These are phyloP conservation scores for Trachymyrmex cornetzi DNA, from an alignment of 1,140 invertebrate species.

Conservation along the genomic window DNA sequence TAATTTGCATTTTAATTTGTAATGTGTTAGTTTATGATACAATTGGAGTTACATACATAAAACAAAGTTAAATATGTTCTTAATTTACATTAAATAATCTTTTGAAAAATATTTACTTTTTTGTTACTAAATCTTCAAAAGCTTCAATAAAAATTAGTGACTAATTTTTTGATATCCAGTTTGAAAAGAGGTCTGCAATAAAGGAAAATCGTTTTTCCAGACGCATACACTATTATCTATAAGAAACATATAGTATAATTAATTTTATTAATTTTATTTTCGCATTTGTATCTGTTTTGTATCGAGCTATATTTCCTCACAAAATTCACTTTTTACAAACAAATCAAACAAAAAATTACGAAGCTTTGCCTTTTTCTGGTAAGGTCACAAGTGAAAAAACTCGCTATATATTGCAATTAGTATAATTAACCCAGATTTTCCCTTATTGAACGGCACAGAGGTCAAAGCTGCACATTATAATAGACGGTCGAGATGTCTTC, in stretches of 20 bases:
- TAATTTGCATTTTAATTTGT: conserved; percentile 1
- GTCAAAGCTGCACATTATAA: conserved; percentile 68
- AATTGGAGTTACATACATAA: not conserved
- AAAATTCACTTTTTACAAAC: conserved; percentile 29
- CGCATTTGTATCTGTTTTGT: not conserved
- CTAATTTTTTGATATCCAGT: not conserved
- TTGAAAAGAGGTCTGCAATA: not conserved
- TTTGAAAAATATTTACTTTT: not conserved
- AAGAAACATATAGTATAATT: conserved; percentile 3
- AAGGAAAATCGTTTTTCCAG: not conserved
- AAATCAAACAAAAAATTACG: conserved; percentile 56
- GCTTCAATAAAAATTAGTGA: conserved; percentile 8
- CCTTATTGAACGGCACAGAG: conserved; percentile 80
- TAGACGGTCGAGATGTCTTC: conserved; percentile 58
- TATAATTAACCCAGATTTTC: conserved; percentile 84
- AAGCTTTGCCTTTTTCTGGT: conserved; percentile 72
- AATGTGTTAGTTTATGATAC: not conserved
- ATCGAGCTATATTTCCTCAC: conserved; percentile 5
- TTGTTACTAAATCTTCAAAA: not conserved
- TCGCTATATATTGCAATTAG: conserved; percentile 77
- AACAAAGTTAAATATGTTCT: not conserved
- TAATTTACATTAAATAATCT: not conserved
- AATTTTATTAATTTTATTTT: conserved; percentile 17
- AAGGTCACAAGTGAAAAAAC: conserved; percentile 73
- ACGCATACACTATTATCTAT: not conserved